Conservation (phyloP, 2,113 vertebrate genomes). For the Pomatostomus ruficeps region DNA sequence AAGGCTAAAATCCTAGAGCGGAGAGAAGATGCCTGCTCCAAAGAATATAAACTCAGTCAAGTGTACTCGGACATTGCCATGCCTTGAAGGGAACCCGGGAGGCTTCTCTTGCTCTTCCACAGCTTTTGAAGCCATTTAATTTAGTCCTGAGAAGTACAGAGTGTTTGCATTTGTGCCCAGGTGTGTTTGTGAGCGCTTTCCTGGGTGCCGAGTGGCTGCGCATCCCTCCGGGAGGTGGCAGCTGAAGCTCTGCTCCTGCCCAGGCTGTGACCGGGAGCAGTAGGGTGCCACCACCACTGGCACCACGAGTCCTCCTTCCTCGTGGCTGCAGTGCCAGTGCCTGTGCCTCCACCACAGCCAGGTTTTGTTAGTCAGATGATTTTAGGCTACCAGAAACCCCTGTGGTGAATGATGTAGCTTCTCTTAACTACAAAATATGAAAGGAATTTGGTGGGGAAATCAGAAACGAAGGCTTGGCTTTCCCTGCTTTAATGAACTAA, state of each 20-base stretch:
- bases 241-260: not conserved
- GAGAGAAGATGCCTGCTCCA: not conserved
- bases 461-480: not conserved
- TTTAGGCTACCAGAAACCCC: not conserved
- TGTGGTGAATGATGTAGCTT: not conserved
- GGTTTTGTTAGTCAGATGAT: not conserved
- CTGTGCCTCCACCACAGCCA: not conserved
- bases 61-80: not conserved
- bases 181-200: not conserved
- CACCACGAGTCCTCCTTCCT: not conserved
- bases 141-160: not conserved
- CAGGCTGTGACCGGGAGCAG: not conserved
- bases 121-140: not conserved
- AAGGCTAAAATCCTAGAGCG: not conserved
- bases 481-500: not conserved
- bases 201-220: not conserved
- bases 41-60: not conserved
- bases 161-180: accelerated
- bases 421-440: constrained; percentile 4
- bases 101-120: not conserved
- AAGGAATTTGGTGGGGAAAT: constrained; percentile 44
- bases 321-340: not conserved
- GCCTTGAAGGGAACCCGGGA: too few species aligned
- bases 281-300: not conserved
- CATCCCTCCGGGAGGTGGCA: not conserved